Percentiles rank a stretch among this genome's conserved stretches.
Conservation (phyloP, 2,888 invertebrate genomes). For the Petrophora chlorosata region DNA sequence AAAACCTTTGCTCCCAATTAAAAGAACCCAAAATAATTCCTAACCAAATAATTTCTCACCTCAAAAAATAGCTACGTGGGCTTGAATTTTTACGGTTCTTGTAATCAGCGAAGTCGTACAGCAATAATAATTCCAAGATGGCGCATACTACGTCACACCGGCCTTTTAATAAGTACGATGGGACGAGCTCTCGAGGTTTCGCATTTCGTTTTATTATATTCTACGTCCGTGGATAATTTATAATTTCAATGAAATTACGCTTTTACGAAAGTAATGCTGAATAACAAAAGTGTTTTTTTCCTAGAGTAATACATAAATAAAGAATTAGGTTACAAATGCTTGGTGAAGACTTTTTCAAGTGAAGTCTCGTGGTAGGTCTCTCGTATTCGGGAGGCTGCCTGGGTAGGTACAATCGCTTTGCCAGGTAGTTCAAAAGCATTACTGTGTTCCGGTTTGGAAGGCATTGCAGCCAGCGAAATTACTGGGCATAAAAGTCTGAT, state of each 20-base stretch:
- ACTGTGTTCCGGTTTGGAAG: no score
- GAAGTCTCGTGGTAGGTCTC: no score
- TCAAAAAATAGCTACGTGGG: constrained; percentile 14
- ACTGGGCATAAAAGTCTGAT: no score
- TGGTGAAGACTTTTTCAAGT: no score
- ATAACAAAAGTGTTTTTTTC: constrained; percentile 23
- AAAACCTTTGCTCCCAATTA: not conserved
- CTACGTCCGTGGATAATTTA: constrained; percentile 35
- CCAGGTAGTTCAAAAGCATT: no score
- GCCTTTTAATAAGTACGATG: constrained; percentile 54
- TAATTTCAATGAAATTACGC: constrained; percentile 24
- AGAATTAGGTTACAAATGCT: no score
- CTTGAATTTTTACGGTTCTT: constrained; percentile 37
- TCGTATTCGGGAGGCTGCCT: no score
- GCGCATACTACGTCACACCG: constrained; percentile 41
- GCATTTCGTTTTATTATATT: constrained; percentile 36
- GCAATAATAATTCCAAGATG: constrained; percentile 49
- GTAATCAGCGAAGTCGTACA: constrained; percentile 46
- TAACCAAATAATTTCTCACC: constrained; percentile 11
- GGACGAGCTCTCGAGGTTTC: constrained; percentile 38
- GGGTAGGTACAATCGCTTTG: no score
- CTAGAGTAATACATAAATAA: no score
- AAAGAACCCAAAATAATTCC: not conserved
- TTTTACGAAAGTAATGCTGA: constrained; percentile 38
- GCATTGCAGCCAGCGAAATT: no score